Evolutionary conservation across 35 echinoderm and acorn worm species (phyloP).

Genomic region (Heliocidaris tuberculata): DNA sequence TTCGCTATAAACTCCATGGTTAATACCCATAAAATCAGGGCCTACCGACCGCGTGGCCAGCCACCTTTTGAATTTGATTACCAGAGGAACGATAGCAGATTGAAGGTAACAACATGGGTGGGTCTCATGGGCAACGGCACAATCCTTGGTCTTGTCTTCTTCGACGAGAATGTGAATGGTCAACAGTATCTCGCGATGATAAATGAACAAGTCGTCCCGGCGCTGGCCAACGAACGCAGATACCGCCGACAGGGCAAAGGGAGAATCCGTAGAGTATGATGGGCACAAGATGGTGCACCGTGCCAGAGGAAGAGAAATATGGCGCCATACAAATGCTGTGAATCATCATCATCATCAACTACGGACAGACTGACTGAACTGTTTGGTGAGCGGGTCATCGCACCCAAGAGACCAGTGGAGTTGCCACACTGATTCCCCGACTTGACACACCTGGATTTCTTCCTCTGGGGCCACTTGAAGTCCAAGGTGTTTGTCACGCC

Average conservation of each 20-base stretch:
- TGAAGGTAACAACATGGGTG: conserved; percentile 4
- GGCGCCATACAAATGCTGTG: no score
- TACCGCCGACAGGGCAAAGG: neutral
- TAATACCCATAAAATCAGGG: conserved; percentile 31
- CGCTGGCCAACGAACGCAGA: neutral
- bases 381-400: neutral
- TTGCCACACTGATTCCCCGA: conserved; percentile 6
- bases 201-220: neutral
- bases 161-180: conserved; percentile 33
- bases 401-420: neutral
- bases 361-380: neutral
- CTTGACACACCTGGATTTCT: conserved; percentile 38
- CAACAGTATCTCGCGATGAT: conserved; percentile 27
- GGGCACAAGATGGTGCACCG: conserved; percentile 25
- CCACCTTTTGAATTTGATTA: conserved; percentile 22
- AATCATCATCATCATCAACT: no score
- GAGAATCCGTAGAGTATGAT: conserved; percentile 1
- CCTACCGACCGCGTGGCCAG: conserved; percentile 17
- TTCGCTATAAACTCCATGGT: neutral
- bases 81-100: conserved; percentile 17
- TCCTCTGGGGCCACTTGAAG: conserved; percentile 38
- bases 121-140: no score
- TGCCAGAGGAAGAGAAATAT: no score
- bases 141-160: conserved; percentile 13
- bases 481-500: conserved; percentile 27